Evolutionary conservation across 2,888 invertebrate species (phyloP), one percentile per base, ranked within the genome.

Genomic region (Taenaris catops): DNA sequence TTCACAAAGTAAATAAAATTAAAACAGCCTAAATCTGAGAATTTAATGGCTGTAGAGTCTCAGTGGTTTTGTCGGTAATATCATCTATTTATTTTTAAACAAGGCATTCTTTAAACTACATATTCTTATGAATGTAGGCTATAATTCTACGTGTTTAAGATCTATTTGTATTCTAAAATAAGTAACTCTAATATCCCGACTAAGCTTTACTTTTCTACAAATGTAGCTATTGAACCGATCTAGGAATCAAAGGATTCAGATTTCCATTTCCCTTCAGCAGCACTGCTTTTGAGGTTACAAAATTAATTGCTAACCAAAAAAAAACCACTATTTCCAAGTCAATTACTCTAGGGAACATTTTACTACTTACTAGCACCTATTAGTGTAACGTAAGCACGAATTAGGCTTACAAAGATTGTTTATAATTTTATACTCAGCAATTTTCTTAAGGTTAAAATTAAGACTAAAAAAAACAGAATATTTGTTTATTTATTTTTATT

Each of bases 301-400:
- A 28, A 51, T 53, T 49, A 58, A 56, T 58, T 61, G 69, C 72
- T 67, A 70, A 64, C 66, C 64, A 69, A 76, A 74, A 27, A 32
- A 39, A 67, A 72, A 67, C 80, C 84, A 89, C 91, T 90, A 90
- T 90, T 90, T 92, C 91, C 91, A 92, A 91, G 93, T 93, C 92
- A 93, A 93, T 93, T 93, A 93, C 89, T 91, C 89, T 92, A 92
- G 92, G 92, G 92, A 92, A 92, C 92, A 93, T 91, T 87, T 88
- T 88, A 89, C 88, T 89, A 89, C 72, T 79, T 80, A 78, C 69
- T 81, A 86, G 83, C 80, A 80, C 74, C 75, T 84, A 81, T 68
- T 80, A 83, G 65, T 53, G 35, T 54, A 52, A 70, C 48, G 79
- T 84, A 84, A 84, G 80, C 81, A 63, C 67, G 54, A 61, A 58